Evolutionary conservation across 2,888 invertebrate genomes (phyloP), one percentile per base, ranked within the genome.

Genomic region (Erpobdella octoculata): DNA sequence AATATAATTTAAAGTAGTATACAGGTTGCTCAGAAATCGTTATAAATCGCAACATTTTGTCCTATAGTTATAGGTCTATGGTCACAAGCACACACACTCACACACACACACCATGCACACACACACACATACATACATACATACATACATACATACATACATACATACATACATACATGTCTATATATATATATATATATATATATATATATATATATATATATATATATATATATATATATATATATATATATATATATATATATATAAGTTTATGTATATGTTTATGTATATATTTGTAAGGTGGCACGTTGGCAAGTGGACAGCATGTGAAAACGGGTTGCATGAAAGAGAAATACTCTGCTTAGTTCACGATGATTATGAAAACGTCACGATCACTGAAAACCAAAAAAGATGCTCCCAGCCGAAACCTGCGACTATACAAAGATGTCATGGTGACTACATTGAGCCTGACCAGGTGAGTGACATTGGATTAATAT

Each of bases 261-360:
- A 9, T 9, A 64, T 21, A 64, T 28, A 31, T 64, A 9, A 28
- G 15, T 64, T 64, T 33, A 33, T 31, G 9, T 6, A 9, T 64
- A 8, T 31, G 28, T 8, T 31, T 64, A 64, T 33, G 8, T 31
- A 28, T 21, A 64, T 28, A 28, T 64, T 9, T 53, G 21, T 28
- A 33, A 69, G 69, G 1, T 69, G 69, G 69, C 58, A 58, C 69
- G 33, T 69, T 28, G 69, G 58, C 15, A 36, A 15, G 0, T 69
- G 69, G 69, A 28, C 53, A n/a, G 36, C 37, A 31, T 72, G 72
- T 37, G 67, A 25, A 8, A 33, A 33, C 25, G 36, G 67, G 18
- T n/a, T n/a, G 58, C 46, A 48, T 58, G 37, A 31, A 36, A 66
- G 72, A 21, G 38, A 67, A 5, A 59, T 72, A 8, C 12, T 72